These are phyloP conservation scores for Oryzias melastigma DNA, from an alignment of 2,113 vertebrate species.

Conservation along the genomic window DNA sequence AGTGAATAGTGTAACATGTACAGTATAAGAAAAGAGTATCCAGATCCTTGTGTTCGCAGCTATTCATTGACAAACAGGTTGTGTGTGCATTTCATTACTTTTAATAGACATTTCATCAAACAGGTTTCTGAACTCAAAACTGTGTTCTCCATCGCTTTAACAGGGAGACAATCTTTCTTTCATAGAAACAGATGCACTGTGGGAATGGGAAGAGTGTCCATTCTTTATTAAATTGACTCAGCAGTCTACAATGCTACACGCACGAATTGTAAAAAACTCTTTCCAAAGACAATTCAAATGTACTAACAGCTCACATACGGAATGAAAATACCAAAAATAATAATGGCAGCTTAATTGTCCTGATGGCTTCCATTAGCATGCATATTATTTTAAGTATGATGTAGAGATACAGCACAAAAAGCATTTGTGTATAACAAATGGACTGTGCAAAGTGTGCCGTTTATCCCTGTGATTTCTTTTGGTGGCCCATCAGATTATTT, in stretches of 20 bases:
- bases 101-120: slow-evolving; percentile 22
- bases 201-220: slow-evolving; percentile 1
- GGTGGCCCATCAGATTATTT: slow-evolving; percentile 78
- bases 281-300: slow-evolving; percentile 36
- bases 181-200: neutral
- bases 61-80: too few relatives aligned
- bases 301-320: slow-evolving; percentile 46
- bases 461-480: slow-evolving; percentile 69
- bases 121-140: neutral
- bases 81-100: too few relatives aligned
- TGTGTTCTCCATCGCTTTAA: neutral
- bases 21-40: too few relatives aligned
- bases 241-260: slow-evolving; percentile 10
- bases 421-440: slow-evolving; percentile 74
- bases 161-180: slow-evolving; percentile 1
- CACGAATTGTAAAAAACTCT: slow-evolving; percentile 1
- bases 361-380: slow-evolving; percentile 70
- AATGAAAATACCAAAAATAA: slow-evolving; percentile 68
- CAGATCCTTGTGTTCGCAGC: too few relatives aligned
- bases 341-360: slow-evolving; percentile 61
- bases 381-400: slow-evolving; percentile 64
- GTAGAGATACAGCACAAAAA: slow-evolving; percentile 65
- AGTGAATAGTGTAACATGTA: slow-evolving; percentile 46
- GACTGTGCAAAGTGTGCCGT: slow-evolving; percentile 67
- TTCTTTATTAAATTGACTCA: slow-evolving; percentile 4